Conservation (phyloP, 2,797 vertebrate genomes). For the Gobio occitaniae region DNA sequence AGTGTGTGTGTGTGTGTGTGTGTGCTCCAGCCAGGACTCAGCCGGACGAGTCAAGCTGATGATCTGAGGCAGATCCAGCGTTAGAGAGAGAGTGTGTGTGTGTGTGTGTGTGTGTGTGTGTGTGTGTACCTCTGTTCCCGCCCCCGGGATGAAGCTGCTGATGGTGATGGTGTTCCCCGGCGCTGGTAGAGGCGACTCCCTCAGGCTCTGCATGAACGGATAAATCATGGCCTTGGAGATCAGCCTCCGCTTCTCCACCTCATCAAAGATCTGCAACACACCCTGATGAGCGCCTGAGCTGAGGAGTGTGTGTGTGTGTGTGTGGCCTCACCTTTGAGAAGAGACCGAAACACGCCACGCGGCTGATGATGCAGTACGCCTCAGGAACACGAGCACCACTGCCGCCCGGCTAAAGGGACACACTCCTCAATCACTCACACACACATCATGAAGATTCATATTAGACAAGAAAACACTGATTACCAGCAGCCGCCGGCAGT, state of each 20-base stretch:
- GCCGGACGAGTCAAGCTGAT: too few species aligned
- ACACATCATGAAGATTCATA: neutral
- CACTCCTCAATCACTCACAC: neutral
- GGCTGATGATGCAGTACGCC: slow-evolving; percentile 96
- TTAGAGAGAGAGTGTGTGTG: too few species aligned
- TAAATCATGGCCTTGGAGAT: slow-evolving; percentile 95
- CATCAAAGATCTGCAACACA: slow-evolving; percentile 87
- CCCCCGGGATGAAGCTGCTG: slow-evolving; percentile 96
- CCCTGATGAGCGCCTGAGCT: too few species aligned
- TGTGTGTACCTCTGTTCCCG: slow-evolving; percentile 89
- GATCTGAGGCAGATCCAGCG: too few species aligned
- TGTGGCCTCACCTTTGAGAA: slow-evolving; percentile 87
- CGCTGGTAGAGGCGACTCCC: slow-evolving; percentile 90
- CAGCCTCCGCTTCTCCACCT: slow-evolving; percentile 94
- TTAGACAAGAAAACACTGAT: neutral
- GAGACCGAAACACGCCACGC: slow-evolving; percentile 90
- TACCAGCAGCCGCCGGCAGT: slow-evolving; percentile 93
- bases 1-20: too few species aligned
- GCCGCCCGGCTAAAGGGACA: slow-evolving; percentile 80
- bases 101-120: too few species aligned
- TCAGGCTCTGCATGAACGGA: slow-evolving; percentile 96
- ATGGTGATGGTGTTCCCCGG: slow-evolving; percentile 92
- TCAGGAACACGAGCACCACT: slow-evolving; percentile 87
- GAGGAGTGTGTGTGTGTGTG: slow-evolving; percentile 64
- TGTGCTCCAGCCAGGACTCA: too few species aligned